Evolutionary conservation across 2,113 vertebrate species (phyloP).

Genomic region (Ranitomeya imitator): DNA sequence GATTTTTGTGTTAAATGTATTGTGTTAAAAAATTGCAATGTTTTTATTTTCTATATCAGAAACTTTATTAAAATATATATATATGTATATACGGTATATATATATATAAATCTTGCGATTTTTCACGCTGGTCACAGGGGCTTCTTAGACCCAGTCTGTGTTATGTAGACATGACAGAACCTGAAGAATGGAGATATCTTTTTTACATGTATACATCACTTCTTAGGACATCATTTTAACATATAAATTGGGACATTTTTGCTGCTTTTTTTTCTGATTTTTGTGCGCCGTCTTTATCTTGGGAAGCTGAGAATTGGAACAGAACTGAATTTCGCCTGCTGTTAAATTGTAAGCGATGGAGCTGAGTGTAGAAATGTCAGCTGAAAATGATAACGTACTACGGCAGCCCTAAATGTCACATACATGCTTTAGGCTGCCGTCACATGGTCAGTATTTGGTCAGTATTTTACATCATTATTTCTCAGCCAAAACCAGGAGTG

Average conservation of each 20-base stretch:
- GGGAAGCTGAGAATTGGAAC: neutral
- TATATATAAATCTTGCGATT: no score
- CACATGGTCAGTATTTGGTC: no score
- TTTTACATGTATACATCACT: neutral
- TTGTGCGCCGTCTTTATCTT: neutral
- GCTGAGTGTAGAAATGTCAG: neutral
- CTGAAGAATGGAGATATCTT: neutral
- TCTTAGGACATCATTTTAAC: neutral
- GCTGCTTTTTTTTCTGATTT: neutral
- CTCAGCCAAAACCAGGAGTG: no score
- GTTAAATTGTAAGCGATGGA: neutral
- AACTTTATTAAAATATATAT: no score
- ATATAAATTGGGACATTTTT: neutral
- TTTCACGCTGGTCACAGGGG: no score
- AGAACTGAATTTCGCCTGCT: neutral
- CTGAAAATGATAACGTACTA: slow-evolving; percentile 2
- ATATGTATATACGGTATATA: no score
- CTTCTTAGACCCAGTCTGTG: neutral
- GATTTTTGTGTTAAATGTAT: no score
- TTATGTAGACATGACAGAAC: neutral
- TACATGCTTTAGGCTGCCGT: no score
- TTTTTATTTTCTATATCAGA: neutral
- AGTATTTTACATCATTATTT: no score
- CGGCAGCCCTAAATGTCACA: slow-evolving; percentile 1
- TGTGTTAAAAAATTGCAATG: no score